Evolutionary conservation across 2,113 vertebrate species (phyloP).

Genomic region (Gymnobelideus leadbeateri): DNA sequence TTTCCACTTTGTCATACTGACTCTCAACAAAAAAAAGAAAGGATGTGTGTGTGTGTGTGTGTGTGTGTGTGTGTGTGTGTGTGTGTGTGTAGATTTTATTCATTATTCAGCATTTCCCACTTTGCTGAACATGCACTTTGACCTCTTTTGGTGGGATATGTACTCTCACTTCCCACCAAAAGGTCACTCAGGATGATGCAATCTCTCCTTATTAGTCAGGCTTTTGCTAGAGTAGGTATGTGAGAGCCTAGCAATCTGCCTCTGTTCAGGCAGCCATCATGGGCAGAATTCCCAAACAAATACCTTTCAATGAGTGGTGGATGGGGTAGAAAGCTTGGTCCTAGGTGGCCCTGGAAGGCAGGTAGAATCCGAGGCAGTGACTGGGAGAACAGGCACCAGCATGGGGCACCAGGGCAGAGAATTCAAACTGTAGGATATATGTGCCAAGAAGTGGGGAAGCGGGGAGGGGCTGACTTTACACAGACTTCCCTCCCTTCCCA

Average conservation of each 20-base stretch:
- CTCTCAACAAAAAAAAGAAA: background rate
- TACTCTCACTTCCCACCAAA: background rate
- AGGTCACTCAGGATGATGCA: background rate
- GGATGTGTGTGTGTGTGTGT: too few species aligned
- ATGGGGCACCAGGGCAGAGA: background rate
- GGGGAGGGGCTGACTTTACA: background rate
- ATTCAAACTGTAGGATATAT: background rate
- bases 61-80: too few species aligned
- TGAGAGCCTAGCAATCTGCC: background rate
- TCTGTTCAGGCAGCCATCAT: background rate
- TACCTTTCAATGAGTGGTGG: background rate
- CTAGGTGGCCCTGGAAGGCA: background rate
- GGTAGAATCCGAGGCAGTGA: background rate
- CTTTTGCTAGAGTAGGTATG: background rate
- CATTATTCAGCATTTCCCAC: background rate
- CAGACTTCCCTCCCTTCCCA: background rate
- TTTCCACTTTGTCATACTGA: background rate
- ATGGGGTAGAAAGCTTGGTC: background rate
- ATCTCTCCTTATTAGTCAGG: background rate
- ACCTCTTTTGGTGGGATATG: background rate
- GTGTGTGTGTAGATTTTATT: too few species aligned
- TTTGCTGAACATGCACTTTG: background rate
- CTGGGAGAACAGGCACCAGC: background rate
- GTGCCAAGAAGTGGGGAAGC: background rate
- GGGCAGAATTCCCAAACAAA: background rate